Conservation (phyloP, 2,888 invertebrate genomes). For the Formica aserva region DNA sequence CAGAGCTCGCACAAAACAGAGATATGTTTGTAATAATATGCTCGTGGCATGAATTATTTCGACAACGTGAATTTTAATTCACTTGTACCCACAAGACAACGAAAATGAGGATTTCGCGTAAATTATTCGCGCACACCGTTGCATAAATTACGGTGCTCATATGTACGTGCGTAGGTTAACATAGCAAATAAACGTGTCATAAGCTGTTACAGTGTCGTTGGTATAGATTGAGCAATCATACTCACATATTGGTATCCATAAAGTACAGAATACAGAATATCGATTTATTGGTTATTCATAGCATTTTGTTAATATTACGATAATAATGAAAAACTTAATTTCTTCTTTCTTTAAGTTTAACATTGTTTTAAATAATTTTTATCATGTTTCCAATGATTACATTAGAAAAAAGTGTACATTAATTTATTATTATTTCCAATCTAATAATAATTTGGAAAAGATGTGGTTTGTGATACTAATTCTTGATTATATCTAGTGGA, state of each 20-base stretch:
- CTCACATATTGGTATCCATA: neutral
- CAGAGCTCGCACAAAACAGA: neutral
- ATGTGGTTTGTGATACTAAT: neutral
- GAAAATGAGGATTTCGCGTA: constrained; percentile 61
- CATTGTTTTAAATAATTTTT: neutral
- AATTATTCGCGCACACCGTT: constrained; percentile 62
- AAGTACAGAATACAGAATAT: neutral
- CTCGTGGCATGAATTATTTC: constrained; percentile 46
- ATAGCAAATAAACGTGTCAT: constrained; percentile 44
- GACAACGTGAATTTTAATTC: constrained; percentile 61
- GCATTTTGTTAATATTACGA: neutral
- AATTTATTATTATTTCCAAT: neutral
- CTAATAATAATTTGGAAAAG: neutral
- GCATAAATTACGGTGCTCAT: constrained; percentile 68
- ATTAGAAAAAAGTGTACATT: neutral
- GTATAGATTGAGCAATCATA: constrained; percentile 2
- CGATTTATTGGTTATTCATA: constrained; percentile 3
- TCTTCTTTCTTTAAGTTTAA: neutral
- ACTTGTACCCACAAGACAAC: constrained; percentile 63
- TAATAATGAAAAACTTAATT: neutral
- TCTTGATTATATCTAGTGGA: neutral
- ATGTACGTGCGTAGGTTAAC: constrained; percentile 30
- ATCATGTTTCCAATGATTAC: neutral
- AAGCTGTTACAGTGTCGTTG: neutral
- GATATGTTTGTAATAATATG: constrained; percentile 38